Base-by-base conservation (phyloP, 2,888 invertebrate genomes). In the Halictus ligatus region DNA sequence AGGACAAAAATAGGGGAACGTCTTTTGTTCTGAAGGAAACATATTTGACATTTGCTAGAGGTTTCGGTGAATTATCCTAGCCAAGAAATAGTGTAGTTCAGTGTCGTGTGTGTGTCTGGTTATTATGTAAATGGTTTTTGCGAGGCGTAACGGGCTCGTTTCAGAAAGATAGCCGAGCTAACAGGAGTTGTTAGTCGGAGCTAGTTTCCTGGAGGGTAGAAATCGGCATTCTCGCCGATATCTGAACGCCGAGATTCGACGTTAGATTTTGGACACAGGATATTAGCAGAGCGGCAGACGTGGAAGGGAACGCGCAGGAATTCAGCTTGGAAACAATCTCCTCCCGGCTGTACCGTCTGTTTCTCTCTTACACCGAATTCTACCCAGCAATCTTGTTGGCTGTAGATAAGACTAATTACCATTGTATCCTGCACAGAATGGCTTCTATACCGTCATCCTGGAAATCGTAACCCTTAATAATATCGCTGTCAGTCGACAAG, bases 351-450 rank as follows among this genome's bases (percentile, higher is more conserved):
- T 84, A 81, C 84, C 85, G 82, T 90, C 87, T 87, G 82, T 89
- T 86, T 89, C 88, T 85, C 82, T 86, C 87, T 78, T 81, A 29
- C 83, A 48, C 69, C 69, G 78, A 84, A 79, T 78, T 81, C 89
- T 86, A 81, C 81, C 89, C 87, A 81, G 87, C 91, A 92, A 92
- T 93, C 93, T 93, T 91, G 92, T 89, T 84, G 88, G 86, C 87
- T 89, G 83, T 85, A 93, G 93, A 93, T 93, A 93, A 92, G 91
- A 91, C 93, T 92, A 93, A 93, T 93, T 93, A 92, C 92, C 91
- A 93, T 93, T 93, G 92, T 92, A 92, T 90, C 90, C 88, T 64
- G 79, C 80, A 54, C 89, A 92, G 92, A 92, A 91, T 92, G 84
- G 88, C 82, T 90, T 84, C 84, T 88, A 89, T 86, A 85, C 82